These are phyloP conservation scores for Ophioninae sp. DNA, from an alignment of 2,888 invertebrate species.

Conservation along the genomic window DNA sequence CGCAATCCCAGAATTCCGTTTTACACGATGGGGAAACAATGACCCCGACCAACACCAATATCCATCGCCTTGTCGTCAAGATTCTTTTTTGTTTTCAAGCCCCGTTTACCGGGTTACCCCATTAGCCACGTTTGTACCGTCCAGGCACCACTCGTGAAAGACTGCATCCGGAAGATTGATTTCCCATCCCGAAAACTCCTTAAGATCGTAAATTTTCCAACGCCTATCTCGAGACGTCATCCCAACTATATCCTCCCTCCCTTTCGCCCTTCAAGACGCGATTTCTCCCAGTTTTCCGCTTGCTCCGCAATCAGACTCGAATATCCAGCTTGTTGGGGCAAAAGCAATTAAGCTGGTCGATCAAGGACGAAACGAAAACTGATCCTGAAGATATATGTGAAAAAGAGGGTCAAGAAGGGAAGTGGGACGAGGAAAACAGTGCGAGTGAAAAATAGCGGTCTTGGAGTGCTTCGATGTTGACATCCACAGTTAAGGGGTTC, in stretches of 20 bases:
- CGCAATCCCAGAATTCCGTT: too few relatives aligned
- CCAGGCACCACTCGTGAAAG: slow-evolving; percentile 15
- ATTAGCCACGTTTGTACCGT: neutral
- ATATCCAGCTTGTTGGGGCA: slow-evolving; percentile 48
- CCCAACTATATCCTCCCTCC: neutral
- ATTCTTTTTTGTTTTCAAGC: too few relatives aligned
- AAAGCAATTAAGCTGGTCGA: slow-evolving; percentile 60
- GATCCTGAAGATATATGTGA: neutral
- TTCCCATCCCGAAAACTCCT: slow-evolving; percentile 27
- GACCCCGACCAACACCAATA: too few relatives aligned
- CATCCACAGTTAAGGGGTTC: slow-evolving; percentile 18
- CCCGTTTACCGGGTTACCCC: neutral
- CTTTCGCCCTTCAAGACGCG: neutral
- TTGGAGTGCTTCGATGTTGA: slow-evolving; percentile 16
- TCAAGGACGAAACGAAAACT: slow-evolving; percentile 51
- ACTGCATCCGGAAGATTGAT: slow-evolving; percentile 43
- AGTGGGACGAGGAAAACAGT: slow-evolving; percentile 9
- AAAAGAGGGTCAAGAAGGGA: neutral
- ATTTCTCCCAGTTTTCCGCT: neutral
- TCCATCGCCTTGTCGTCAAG: too few relatives aligned
- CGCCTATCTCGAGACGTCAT: slow-evolving; percentile 27
- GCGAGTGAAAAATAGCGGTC: slow-evolving; percentile 18
- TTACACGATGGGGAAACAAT: too few relatives aligned
- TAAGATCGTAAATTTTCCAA: slow-evolving; percentile 54
- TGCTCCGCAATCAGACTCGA: slow-evolving; percentile 31